A percentile compares a stretch with the other conserved stretches of the same genome.
Evolutionary conservation across 1,140 invertebrate species (phyloP).

Genomic region (Himalopsyche phryganea): DNA sequence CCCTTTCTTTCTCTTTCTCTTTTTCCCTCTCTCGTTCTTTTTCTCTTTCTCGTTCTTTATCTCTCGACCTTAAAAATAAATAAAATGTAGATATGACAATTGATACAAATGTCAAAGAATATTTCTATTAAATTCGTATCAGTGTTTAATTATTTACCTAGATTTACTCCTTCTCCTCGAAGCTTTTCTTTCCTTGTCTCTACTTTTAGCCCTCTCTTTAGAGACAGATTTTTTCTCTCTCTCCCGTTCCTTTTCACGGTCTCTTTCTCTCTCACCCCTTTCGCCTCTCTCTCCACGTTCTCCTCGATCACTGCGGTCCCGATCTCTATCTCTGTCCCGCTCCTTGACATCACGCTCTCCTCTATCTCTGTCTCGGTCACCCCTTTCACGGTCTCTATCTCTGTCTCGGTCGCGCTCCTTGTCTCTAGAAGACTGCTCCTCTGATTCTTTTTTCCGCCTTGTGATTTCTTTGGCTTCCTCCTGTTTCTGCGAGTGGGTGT

Average conservation of each 20-base stretch:
- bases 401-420: conserved; percentile 41
- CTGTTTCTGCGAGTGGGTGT: conserved; percentile 55
- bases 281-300: conserved; percentile 35
- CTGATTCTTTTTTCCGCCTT: conserved; percentile 39
- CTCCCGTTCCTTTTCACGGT: conserved; percentile 45
- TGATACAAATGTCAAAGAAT: no score
- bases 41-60: conserved; percentile 54
- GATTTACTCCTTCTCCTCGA: conserved; percentile 27
- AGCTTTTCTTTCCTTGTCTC: conserved; percentile 41
- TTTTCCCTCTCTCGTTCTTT: conserved; percentile 41
- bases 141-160: conserved; percentile 19
- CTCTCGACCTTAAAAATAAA: conserved; percentile 28
- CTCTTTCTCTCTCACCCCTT: conserved; percentile 38
- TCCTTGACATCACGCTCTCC: conserved; percentile 55
- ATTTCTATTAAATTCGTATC: no score
- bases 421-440: conserved; percentile 37
- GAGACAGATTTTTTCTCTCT: conserved; percentile 41
- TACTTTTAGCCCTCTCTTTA: conserved; percentile 46
- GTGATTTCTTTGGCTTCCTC: conserved; percentile 56
- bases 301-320: conserved; percentile 37
- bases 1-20: conserved; percentile 36
- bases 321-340: conserved; percentile 52
- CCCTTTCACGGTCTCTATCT: conserved; percentile 36
- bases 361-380: conserved; percentile 54
- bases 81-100: background rate